Base-by-base conservation (phyloP, 2,797 vertebrate genomes). In the Sparidentex hasta region DNA sequence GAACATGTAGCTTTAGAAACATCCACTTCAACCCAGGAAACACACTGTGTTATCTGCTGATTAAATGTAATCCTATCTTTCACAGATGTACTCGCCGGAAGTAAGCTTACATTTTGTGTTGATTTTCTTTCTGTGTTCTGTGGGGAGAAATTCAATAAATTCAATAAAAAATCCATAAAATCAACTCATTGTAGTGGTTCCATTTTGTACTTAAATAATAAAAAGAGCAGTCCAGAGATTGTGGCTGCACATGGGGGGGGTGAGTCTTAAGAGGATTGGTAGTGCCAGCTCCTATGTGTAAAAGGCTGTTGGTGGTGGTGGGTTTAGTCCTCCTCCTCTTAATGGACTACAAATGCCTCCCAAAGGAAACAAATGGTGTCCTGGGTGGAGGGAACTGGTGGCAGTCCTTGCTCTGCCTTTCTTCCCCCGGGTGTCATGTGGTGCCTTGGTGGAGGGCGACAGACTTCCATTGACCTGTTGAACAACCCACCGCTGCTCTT, bases 401-500 rank as follows among this genome's bases (percentile, higher is more conserved):
- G 47, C 38, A 1, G 2, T 74, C 5, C 72, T 73, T 65, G 63
- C 75, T 70, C 13, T 17, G 58, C 29, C 67, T 73, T 74, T 74
- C 71, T 73, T 69, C 23, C 8, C 25, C 13, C 2, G 17, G 52
- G 65, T 79, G 67, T 78, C 81, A 62, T 48, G 71, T 73, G 61
- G 79, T 9, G 88, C 48, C 63, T 47, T 21, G n/a, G 25, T 74
- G 38, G 29, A 76, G 54, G 54, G 52, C 68, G 20, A 78, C 67
- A 55, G 50, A 65, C 65, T 47, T 67, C 67, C 80, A 71, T 27
- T 80, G 81, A 81, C 75, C 7, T 11, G 38, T 52, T 43, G 58
- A 47, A 75, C 80, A 71, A 72, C 66, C 86, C 84, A 86, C 87
- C 73, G 82, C 62, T 66, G 48, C 41, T 87, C 67, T 75, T 87